These are phyloP conservation scores for Peribatodes rhomboidaria DNA, from an alignment of 2,888 invertebrate genomes.

Conservation along the genomic window DNA sequence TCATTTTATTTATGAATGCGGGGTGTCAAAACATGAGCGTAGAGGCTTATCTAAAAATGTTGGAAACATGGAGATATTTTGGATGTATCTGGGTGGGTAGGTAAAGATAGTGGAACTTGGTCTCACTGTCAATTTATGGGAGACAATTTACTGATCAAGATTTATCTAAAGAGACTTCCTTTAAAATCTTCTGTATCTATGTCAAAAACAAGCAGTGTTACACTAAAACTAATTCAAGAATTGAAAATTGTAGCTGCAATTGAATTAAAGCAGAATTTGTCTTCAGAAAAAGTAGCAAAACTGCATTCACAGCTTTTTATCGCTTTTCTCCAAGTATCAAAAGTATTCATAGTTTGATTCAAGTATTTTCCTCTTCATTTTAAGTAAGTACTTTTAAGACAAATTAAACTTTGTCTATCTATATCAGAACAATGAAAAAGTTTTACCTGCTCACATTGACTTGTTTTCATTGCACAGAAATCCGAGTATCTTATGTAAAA, in stretches of 20 bases:
- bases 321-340: no score
- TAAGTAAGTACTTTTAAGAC: no score
- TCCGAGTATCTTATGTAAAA: background rate
- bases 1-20: constrained; percentile 31
- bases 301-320: no score
- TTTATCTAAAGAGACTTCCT: background rate
- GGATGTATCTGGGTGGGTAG: constrained; percentile 19
- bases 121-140: constrained; percentile 14
- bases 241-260: no score
- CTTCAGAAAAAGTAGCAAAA: no score
- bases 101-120: constrained; percentile 16
- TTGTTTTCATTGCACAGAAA: background rate
- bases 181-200: background rate
- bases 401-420: background rate
- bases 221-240: no score
- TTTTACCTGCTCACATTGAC: constrained; percentile 2
- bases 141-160: constrained; percentile 10
- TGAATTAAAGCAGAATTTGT: no score
- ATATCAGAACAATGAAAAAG: background rate
- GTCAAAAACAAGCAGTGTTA: background rate
- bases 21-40: constrained; percentile 34
- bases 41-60: constrained; percentile 33
- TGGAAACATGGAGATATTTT: constrained; percentile 27
- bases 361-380: no score
- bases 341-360: no score